Percentiles rank a stretch among this genome's conserved stretches.
These are phyloP conservation scores for Autographa pulchrina DNA, from an alignment of 2,888 invertebrate species.

Conservation along the genomic window DNA sequence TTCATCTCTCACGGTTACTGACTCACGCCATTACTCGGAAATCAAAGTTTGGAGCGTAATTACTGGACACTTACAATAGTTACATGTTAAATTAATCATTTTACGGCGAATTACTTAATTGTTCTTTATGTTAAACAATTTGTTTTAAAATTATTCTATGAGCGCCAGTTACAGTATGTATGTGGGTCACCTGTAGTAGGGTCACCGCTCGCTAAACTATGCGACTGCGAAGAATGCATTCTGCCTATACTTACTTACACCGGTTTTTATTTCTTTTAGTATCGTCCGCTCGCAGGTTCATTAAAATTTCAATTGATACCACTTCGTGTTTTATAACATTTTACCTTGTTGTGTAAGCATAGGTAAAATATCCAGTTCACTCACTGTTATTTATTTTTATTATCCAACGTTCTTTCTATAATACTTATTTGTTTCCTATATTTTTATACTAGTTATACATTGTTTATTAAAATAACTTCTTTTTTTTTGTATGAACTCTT, in stretches of 20 bases:
- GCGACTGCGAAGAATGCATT: conserved; percentile 51
- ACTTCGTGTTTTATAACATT: neutral
- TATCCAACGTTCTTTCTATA: neutral
- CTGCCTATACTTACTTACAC: conserved; percentile 25
- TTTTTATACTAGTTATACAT: too few relatives aligned
- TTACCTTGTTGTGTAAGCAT: neutral
- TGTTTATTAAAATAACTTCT: too few relatives aligned
- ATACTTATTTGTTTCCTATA: too few relatives aligned
- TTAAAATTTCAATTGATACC: conserved; percentile 24
- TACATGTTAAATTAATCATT: conserved; percentile 29
- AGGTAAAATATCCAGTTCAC: neutral
- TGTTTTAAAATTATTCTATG: conserved; percentile 2
- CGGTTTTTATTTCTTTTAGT: conserved; percentile 25
- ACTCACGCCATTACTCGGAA: conserved; percentile 78
- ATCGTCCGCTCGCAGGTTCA: neutral
- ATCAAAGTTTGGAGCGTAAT: conserved; percentile 61
- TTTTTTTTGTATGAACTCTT: too few relatives aligned
- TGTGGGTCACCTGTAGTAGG: conserved; percentile 39
- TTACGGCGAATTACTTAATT: conserved; percentile 22
- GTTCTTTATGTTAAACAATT: neutral
- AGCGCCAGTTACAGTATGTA: neutral
- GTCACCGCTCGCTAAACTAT: conserved; percentile 56
- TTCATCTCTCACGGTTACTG: conserved; percentile 75
- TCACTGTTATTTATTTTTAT: neutral
- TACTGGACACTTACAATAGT: conserved; percentile 32